Evolutionary conservation across 2,888 invertebrate genomes (phyloP).

Genomic region (Pollenia angustigena): DNA sequence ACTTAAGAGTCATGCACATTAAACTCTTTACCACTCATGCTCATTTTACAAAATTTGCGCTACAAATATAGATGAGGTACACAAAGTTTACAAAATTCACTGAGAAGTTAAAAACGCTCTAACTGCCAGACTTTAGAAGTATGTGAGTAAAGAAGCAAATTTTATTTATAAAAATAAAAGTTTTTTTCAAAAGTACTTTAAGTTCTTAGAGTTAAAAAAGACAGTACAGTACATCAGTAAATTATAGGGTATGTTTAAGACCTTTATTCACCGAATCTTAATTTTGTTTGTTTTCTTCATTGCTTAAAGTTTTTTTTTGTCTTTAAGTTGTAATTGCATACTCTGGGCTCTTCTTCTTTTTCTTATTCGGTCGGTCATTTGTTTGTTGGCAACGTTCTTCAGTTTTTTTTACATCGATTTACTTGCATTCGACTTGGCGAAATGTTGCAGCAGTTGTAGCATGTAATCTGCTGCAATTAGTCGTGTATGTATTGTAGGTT

Average conservation of each 20-base stretch:
- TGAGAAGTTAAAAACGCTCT: too few species aligned
- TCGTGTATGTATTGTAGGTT: conserved; percentile 65
- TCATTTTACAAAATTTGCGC: too few species aligned
- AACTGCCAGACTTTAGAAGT: too few species aligned
- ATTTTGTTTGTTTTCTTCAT: not conserved
- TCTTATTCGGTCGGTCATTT: conserved; percentile 39
- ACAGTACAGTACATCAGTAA: too few species aligned
- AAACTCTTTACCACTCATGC: conserved; percentile 20
- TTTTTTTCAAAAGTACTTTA: too few species aligned
- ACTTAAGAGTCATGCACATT: conserved; percentile 78
- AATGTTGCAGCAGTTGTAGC: conserved; percentile 40
- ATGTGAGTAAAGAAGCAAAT: too few species aligned
- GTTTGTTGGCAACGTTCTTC: conserved; percentile 38
- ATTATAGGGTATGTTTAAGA: too few species aligned
- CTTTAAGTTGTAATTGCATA: conserved; percentile 60
- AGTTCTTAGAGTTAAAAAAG: too few species aligned
- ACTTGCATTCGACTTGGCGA: conserved; percentile 45
- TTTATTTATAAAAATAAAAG: too few species aligned
- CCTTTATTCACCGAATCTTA: too few species aligned
- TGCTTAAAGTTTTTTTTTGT: conserved; percentile 8
- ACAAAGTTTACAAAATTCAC: too few species aligned
- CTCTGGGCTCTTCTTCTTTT: conserved; percentile 21
- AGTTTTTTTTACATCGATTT: conserved; percentile 9
- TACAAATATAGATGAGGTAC: too few species aligned
- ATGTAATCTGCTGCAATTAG: conserved; percentile 65